These are phyloP conservation scores for Hippocampus guttulatus DNA, from an alignment of 2,113 vertebrate species.

Conservation along the genomic window DNA sequence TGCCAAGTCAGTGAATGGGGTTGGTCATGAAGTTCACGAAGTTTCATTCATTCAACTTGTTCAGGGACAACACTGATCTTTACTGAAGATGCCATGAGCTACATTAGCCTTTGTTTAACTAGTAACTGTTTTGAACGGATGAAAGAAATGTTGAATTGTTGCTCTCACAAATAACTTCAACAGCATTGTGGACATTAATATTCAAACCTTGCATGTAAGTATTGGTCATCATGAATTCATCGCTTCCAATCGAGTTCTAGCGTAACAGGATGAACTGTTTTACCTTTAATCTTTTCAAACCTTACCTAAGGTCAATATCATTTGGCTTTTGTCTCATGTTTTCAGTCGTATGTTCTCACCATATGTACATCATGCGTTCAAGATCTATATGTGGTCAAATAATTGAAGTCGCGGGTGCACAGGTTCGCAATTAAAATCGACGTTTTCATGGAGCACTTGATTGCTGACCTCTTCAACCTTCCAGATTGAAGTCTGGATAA, in stretches of 20 bases:
- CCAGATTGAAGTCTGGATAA: slow-evolving; percentile 38
- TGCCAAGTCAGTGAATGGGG: too few species aligned
- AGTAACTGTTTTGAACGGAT: neutral
- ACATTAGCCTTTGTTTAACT: neutral
- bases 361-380: slow-evolving; percentile 44
- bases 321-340: slow-evolving; percentile 6
- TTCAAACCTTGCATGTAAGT: slow-evolving; percentile 53
- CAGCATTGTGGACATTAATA: slow-evolving; percentile 30
- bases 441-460: slow-evolving; percentile 49
- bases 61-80: neutral
- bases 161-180: neutral
- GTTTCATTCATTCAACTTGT: too few species aligned
- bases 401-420: slow-evolving; percentile 44
- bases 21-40: too few species aligned
- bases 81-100: neutral
- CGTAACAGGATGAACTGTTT: slow-evolving; percentile 16
- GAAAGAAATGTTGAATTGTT: neutral
- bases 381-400: slow-evolving; percentile 38
- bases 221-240: slow-evolving; percentile 41
- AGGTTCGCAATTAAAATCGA: slow-evolving; percentile 43
- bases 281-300: neutral
- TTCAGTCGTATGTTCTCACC: neutral
- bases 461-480: slow-evolving; percentile 54
- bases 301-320: neutral
- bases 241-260: slow-evolving; percentile 24